These are phyloP conservation scores for Xiphophorus couchianus DNA, from an alignment of 2,113 vertebrate genomes.

Conservation along the genomic window DNA sequence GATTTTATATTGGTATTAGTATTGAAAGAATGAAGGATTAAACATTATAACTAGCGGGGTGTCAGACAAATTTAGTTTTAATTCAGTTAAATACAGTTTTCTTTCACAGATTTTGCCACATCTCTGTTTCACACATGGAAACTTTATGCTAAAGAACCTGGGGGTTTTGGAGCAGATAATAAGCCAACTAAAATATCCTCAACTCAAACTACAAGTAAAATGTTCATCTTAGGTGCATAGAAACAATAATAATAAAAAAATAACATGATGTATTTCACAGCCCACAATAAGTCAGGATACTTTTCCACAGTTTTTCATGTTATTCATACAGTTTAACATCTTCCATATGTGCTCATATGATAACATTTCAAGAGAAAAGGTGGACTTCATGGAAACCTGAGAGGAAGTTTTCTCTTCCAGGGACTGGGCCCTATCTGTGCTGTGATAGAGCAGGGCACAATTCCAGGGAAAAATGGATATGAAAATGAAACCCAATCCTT, in stretches of 20 bases:
- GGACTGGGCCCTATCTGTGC: constrained; percentile 60
- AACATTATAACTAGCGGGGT: not conserved
- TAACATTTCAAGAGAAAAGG: constrained; percentile 62
- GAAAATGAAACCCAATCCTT: constrained; percentile 49
- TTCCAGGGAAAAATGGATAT: constrained; percentile 69
- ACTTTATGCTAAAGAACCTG: constrained; percentile 29
- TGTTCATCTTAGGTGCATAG: not conserved
- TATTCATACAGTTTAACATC: not conserved
- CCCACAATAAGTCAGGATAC: not conserved
- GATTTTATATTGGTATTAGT: not conserved
- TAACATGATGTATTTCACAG: not conserved
- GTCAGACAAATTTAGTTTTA: constrained; percentile 15
- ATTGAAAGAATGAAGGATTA: not conserved
- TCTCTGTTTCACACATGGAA: constrained; percentile 14
- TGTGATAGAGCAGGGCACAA: constrained; percentile 57
- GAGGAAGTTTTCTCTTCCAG: constrained; percentile 69
- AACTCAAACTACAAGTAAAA: constrained; percentile 6
- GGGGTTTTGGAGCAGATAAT: constrained; percentile 25
- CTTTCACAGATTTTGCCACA: not conserved
- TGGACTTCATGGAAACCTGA: constrained; percentile 58
- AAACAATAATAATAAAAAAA: not conserved
- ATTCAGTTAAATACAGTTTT: too few relatives aligned
- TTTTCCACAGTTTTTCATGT: not conserved
- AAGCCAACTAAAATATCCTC: not conserved
- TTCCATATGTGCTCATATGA: constrained; percentile 11